These are phyloP conservation scores for Drymodes brunneopygia DNA, from an alignment of 2,113 vertebrate genomes.

Conservation along the genomic window DNA sequence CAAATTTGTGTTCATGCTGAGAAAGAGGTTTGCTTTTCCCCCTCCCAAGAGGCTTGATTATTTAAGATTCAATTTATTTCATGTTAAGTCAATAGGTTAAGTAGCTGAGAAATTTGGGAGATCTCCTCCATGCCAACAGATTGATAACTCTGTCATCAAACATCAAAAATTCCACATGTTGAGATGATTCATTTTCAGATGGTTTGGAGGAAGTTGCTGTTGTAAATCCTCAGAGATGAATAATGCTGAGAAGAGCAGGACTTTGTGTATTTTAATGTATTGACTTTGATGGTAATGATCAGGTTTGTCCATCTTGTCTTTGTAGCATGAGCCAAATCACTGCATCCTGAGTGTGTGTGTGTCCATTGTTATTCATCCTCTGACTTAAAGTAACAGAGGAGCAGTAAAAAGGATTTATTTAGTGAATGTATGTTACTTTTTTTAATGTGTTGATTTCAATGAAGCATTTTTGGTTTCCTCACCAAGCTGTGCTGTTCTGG, in stretches of 20 bases:
- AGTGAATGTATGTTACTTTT: background rate
- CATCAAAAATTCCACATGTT: background rate
- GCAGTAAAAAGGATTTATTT: background rate
- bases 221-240: background rate
- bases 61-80: background rate
- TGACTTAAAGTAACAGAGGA: background rate
- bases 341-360: background rate
- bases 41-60: background rate
- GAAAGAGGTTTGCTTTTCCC: background rate
- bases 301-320: background rate
- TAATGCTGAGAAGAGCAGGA: background rate
- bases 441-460: background rate
- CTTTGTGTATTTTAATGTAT: background rate
- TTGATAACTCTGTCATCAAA: background rate
- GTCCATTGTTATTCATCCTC: background rate
- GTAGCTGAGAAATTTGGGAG: background rate
- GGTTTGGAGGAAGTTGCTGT: background rate
- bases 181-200: background rate
- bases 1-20: background rate
- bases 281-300: background rate
- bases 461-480: background rate
- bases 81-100: background rate
- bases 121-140: background rate
- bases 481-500: conserved; percentile 95
- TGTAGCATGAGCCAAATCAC: background rate